These are phyloP conservation scores for Catalaphyllia jardinei DNA, from an alignment of 64 coral and sea anemone genomes.

Conservation along the genomic window DNA sequence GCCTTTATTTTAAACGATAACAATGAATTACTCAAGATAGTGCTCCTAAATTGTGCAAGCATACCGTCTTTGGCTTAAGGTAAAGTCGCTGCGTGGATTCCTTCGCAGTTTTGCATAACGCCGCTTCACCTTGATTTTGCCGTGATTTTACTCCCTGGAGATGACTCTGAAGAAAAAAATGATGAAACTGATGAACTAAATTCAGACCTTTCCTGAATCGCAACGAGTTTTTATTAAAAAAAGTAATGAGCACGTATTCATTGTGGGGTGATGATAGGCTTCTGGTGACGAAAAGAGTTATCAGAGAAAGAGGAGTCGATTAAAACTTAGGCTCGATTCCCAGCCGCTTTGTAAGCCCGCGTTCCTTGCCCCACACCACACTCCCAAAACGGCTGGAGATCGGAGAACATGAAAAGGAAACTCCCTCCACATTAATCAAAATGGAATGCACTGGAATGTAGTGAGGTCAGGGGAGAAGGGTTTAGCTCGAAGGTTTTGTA, in stretches of 20 bases:
- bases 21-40: neutral
- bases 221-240: no score
- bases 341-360: no score
- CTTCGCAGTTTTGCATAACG: conserved; percentile 56
- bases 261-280: no score
- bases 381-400: no score
- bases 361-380: no score
- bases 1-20: no score
- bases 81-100: conserved; percentile 78
- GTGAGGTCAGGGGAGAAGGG: neutral
- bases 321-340: no score
- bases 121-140: conserved; percentile 65
- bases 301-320: no score
- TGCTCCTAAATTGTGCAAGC: neutral
- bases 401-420: no score
- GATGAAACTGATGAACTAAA: neutral
- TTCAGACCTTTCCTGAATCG: no score
- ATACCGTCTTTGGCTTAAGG: conserved; percentile 84
- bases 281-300: no score
- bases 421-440: neutral
- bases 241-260: no score
- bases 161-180: conserved; percentile 44
- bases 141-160: conserved; percentile 73
- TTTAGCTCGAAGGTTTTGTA: neutral
- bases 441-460: neutral